phyloP scores from a whole-genome alignment of 2,113 vertebrate species.

The Isurus oxyrinchus region DNA sequence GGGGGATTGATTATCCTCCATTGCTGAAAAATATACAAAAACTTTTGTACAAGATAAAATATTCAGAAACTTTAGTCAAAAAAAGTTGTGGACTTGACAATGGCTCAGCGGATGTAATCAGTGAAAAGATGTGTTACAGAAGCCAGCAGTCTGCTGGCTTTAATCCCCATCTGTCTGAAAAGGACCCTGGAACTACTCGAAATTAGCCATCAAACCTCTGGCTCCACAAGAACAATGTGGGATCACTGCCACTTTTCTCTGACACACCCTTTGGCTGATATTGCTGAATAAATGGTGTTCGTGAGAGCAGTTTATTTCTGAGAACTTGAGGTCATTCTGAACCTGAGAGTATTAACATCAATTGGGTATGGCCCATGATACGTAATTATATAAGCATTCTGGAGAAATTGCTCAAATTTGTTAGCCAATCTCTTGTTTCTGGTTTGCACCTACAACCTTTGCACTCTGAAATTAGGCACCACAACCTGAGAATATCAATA shows the following conservation, averaged over 20 bases:
- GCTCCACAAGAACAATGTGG: background rate
- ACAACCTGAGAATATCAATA: background rate
- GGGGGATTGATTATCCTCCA: conserved; percentile 54
- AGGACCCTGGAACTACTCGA: background rate
- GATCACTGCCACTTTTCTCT: background rate
- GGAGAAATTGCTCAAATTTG: background rate
- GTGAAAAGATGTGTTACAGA: background rate
- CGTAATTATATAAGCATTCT: background rate
- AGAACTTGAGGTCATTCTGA: background rate
- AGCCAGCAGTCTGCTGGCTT: background rate
- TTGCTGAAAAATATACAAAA: conserved; percentile 47
- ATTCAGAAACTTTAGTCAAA: background rate
- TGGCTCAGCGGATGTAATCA: background rate
- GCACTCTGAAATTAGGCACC: background rate
- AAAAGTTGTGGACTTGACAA: background rate
- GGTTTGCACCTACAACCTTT: background rate
- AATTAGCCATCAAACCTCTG: background rate
- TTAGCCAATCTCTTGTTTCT: background rate
- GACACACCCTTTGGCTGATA: too few species aligned
- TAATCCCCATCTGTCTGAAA: background rate
- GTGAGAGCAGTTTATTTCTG: too few species aligned
- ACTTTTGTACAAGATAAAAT: background rate
- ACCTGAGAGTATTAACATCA: background rate
- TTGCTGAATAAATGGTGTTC: too few species aligned
- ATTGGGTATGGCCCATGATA: background rate